A percentile compares a stretch with the other conserved stretches of the same genome.
These are phyloP conservation scores for Mylabris phalerata DNA, from an alignment of 1,140 invertebrate species.

Conservation along the genomic window DNA sequence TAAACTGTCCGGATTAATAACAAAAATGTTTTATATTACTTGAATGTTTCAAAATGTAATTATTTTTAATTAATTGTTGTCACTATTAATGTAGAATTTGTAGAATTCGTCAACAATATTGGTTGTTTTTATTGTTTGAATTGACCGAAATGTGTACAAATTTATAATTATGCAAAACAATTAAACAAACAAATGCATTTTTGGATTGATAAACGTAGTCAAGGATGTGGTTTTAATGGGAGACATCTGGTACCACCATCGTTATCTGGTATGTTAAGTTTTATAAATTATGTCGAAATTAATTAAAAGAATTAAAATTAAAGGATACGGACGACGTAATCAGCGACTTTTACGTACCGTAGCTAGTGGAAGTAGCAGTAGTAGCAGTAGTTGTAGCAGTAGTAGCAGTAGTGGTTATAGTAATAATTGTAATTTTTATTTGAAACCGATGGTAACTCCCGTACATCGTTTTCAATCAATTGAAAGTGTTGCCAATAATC, in stretches of 20 bases:
- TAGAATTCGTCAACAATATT: not conserved
- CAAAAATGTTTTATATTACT: slow-evolving; percentile 2
- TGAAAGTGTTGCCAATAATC: slow-evolving; percentile 48
- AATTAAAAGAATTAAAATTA: not conserved
- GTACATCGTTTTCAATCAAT: slow-evolving; percentile 59
- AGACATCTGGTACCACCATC: slow-evolving; percentile 49
- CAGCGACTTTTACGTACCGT: slow-evolving; percentile 15
- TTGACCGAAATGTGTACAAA: no score
- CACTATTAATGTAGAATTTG: slow-evolving; percentile 1
- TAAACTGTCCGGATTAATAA: not conserved
- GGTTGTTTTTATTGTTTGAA: no score
- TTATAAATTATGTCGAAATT: not conserved
- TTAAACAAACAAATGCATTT: slow-evolving; percentile 53
- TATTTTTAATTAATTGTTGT: not conserved
- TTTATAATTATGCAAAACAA: not conserved
- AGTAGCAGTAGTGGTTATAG: no score
- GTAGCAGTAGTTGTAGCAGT: no score
- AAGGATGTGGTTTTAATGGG: slow-evolving; percentile 56
- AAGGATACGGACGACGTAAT: slow-evolving; percentile 19
- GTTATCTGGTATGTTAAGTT: slow-evolving; percentile 17
- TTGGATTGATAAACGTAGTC: slow-evolving; percentile 65
- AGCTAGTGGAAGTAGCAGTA: no score
- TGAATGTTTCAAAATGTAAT: not conserved
- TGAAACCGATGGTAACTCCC: slow-evolving; percentile 57
- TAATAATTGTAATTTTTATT: slow-evolving; percentile 15